Evolutionary conservation across 2,797 vertebrate genomes (phyloP).

Genomic region (Peromyscus melanophrys): DNA sequence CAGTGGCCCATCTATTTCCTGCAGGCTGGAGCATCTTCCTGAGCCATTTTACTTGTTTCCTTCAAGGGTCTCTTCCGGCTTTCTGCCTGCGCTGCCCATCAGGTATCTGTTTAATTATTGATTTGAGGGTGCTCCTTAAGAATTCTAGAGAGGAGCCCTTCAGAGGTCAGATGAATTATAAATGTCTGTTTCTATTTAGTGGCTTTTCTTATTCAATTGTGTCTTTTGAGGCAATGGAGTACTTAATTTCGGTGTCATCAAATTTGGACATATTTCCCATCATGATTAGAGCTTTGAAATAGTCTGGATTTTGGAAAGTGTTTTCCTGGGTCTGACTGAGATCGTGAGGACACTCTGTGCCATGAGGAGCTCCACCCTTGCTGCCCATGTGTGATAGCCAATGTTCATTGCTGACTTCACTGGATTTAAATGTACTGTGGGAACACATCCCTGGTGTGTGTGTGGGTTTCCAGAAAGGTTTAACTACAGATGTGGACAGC

Average conservation of each 20-base stretch:
- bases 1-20: background rate
- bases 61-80: background rate
- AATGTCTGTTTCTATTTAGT: background rate
- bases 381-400: background rate
- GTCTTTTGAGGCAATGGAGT: background rate
- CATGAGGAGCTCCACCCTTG: no score
- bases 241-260: background rate
- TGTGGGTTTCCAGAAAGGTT: background rate
- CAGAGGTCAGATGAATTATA: background rate
- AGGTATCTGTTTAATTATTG: background rate
- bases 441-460: background rate
- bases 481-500: background rate
- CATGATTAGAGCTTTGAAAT: background rate
- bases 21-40: background rate
- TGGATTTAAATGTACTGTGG: background rate
- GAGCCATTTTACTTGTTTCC: background rate
- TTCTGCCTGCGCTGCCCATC: background rate
- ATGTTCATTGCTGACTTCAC: rapidly evolving
- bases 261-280: background rate
- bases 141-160: background rate
- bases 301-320: background rate
- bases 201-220: background rate
- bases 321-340: background rate
- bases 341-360: background rate
- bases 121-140: background rate